Percentiles rank a stretch among this genome's conserved stretches.
Conservation (phyloP, 2,797 vertebrate genomes). For the Dermochelys coriacea region DNA sequence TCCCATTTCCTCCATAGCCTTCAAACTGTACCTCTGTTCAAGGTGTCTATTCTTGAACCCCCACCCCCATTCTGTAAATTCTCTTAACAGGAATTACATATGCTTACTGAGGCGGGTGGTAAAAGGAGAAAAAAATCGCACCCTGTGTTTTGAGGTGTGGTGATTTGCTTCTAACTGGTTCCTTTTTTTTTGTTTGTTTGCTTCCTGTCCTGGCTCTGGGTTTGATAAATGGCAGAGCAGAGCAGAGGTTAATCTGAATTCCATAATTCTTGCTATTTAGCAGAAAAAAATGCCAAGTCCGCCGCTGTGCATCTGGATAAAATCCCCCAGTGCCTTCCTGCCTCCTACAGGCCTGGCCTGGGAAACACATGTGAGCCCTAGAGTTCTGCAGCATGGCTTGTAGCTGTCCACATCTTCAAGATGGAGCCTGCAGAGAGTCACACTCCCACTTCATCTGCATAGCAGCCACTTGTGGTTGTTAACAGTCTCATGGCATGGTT, state of each 20-base stretch:
- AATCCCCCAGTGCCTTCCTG: not conserved
- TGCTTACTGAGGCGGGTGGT: not conserved
- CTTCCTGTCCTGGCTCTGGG: not conserved
- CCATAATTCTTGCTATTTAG: not conserved
- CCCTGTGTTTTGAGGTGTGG: not conserved
- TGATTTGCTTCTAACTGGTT: not conserved
- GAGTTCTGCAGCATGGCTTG: not conserved
- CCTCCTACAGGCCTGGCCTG: not conserved
- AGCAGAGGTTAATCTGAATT: rapidly evolving
- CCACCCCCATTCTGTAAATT: not conserved
- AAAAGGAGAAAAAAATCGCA: no score
- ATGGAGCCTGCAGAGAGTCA: not conserved
- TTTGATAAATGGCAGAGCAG: not conserved
- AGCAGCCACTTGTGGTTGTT: rapidly evolving
- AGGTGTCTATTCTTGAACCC: not conserved
- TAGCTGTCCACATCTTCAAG: not conserved
- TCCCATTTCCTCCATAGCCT: not conserved
- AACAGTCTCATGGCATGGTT: rapidly evolving
- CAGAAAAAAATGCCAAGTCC: not conserved
- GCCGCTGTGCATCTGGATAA: no score
- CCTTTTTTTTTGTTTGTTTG: not conserved
- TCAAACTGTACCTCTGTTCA: not conserved
- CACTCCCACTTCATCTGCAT: not conserved
- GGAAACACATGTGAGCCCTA: not conserved
- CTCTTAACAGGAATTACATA: not conserved